phyloP scores from a whole-genome alignment of 2,113 vertebrate genomes.

The Pterocles orientalis region DNA sequence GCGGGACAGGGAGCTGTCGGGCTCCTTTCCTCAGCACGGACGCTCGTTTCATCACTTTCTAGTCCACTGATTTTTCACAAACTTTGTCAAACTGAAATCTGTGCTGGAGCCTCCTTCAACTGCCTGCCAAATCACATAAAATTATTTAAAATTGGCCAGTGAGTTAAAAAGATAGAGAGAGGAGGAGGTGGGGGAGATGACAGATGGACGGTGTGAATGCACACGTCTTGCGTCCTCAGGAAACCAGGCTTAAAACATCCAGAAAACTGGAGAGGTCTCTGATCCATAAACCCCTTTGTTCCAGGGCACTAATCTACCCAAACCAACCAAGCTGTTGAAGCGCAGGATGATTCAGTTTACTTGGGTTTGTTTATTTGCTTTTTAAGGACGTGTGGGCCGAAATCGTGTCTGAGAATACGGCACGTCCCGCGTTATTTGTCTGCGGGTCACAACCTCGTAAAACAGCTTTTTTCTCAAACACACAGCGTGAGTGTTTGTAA shows the following conservation, averaged over 20 bases:
- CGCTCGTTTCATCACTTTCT: background rate
- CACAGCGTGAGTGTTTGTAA: background rate
- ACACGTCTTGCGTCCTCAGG: background rate
- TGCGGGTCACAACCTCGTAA: background rate
- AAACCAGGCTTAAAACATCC: background rate
- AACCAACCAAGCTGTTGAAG: background rate
- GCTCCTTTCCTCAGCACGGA: background rate
- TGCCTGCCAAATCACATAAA: constrained; percentile 32
- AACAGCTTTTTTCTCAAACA: background rate
- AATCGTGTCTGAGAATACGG: background rate
- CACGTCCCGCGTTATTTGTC: background rate
- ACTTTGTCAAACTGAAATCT: background rate
- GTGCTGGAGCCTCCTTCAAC: background rate
- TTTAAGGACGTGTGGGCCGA: background rate
- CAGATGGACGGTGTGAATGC: constrained; percentile 47
- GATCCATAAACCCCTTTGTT: constrained; percentile 43
- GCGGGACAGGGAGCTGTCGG: background rate
- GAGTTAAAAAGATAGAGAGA: background rate
- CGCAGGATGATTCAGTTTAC: background rate
- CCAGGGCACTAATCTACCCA: background rate
- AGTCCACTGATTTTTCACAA: background rate
- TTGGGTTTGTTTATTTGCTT: constrained; percentile 20
- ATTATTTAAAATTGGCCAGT: constrained; percentile 19
- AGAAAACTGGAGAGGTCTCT: background rate
- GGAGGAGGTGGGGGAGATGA: background rate